These are phyloP conservation scores for Euproctis similis DNA, from an alignment of 2,888 invertebrate species.

Conservation along the genomic window DNA sequence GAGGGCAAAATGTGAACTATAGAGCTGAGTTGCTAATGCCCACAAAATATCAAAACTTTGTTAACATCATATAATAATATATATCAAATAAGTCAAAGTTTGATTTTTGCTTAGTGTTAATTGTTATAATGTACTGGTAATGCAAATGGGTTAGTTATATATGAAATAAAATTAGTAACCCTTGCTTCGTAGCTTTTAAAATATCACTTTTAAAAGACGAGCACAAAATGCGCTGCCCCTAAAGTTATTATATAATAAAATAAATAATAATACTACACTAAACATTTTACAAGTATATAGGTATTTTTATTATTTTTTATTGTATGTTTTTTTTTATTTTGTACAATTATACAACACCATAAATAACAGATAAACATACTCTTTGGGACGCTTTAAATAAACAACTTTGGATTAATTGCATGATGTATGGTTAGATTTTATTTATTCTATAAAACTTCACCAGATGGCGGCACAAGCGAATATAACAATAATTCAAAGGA, in stretches of 20 bases:
- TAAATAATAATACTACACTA: conserved; percentile 72
- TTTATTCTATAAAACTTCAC: too few species aligned
- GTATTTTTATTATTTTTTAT: conserved; percentile 62
- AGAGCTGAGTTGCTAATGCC: conserved; percentile 27
- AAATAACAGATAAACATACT: conserved; percentile 63
- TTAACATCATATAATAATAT: conserved; percentile 28
- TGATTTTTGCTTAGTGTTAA: conserved; percentile 66
- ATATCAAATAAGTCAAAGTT: conserved; percentile 58
- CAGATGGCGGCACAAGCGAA: too few species aligned
- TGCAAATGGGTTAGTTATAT: conserved; percentile 43
- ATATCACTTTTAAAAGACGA: conserved; percentile 66
- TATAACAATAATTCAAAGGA: too few species aligned
- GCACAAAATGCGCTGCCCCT: conserved; percentile 44
- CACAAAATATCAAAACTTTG: conserved; percentile 69
- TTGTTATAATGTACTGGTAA: conserved; percentile 34
- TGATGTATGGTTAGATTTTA: conserved; percentile 2
- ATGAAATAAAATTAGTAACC: conserved; percentile 44
- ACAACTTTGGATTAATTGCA: conserved; percentile 65
- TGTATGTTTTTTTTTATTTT: too few species aligned
- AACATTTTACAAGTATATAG: conserved; percentile 70
- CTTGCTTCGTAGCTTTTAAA: conserved; percentile 63
- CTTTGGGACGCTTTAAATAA: conserved; percentile 69
- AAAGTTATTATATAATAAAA: too few species aligned
- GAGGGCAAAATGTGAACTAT: too few species aligned
- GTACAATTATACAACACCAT: conserved; percentile 71